Base-by-base conservation (phyloP, 2,113 vertebrate genomes). In the Todiramphus saurophagus region DNA sequence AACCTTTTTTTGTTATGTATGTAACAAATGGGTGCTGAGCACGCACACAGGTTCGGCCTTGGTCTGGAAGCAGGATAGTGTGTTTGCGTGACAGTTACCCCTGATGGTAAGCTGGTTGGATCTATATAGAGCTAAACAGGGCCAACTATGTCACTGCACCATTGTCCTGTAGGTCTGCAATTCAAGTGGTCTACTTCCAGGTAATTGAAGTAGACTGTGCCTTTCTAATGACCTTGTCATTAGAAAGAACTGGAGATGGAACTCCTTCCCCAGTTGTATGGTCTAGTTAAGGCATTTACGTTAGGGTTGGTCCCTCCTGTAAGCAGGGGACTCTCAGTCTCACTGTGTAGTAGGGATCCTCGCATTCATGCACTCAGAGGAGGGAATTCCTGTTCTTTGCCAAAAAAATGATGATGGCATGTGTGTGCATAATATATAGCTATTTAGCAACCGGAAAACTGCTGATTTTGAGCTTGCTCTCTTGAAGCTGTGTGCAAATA, bases 131-230 rank as follows among this genome's bases (percentile, higher is more conserved):
- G 24, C 21, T 50, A 28, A 51, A 55, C 16, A 84, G 79, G 68
- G 13, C 44, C 8, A 59, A 16, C 28, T 59, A 0, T 31, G 18
- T 46, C 24, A 74, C 58, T 72, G 33, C 0, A 0, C 25, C 0
- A 0, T 35, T 51, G 25, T 23, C 66, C 76, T 44, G 10, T 59
- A 35, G 43, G 11, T 78, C 87, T 6, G 2, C 53, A 75, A 78
- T 39, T 23, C 10, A 27, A 3, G 2, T 15, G 16, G 31, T 82
- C 23, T 35, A 10, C 39, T 43, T 82, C 37, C 25, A 70, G 51
- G 39, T 56, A 87, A 60, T 56, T 64, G 30, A 78, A 84, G 27
- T 30, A 11, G 31, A 14, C 37, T 1, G 8, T 67, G 21, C 30
- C 35, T 92, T 87, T 87, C 41, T 62, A 46, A 72, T 58, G 51